phyloP scores from a whole-genome alignment of 2,888 invertebrate species.

The Kuschelorhynchus macadamiae region DNA sequence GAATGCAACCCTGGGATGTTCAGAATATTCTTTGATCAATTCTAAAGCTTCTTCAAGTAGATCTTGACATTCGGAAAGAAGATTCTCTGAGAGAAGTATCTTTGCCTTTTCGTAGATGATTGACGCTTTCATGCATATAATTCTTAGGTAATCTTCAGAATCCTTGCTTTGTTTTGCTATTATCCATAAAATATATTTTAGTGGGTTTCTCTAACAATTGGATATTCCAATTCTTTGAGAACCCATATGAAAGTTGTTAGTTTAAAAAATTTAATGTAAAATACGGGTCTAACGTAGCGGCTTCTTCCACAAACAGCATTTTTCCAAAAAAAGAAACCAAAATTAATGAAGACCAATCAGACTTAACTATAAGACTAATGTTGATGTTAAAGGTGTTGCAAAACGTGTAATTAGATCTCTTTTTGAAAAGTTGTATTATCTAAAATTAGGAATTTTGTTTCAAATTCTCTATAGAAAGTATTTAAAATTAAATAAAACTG shows the following conservation, averaged over 20 bases:
- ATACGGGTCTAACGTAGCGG: no score
- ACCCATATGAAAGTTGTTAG: not conserved
- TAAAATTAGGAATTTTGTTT: no score
- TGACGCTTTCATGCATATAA: slow-evolving; percentile 63
- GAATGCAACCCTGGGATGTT: slow-evolving; percentile 65
- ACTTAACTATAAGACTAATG: no score
- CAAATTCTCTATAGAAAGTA: no score
- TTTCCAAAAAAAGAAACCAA: no score
- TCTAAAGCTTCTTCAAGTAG: slow-evolving; percentile 60
- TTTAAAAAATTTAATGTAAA: not conserved
- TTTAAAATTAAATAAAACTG: no score
- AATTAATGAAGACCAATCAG: no score
- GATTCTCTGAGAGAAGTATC: slow-evolving; percentile 59
- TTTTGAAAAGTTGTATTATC: no score
- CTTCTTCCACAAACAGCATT: no score
- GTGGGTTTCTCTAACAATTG: not conserved
- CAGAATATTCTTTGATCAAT: slow-evolving; percentile 56
- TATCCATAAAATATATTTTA: not conserved
- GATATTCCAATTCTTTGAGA: no score
- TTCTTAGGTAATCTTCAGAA: slow-evolving; percentile 55
- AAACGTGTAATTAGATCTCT: no score
- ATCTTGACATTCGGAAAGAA: slow-evolving; percentile 55
- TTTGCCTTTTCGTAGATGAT: slow-evolving; percentile 66
- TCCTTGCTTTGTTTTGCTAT: slow-evolving; percentile 40
- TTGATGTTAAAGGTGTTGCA: no score